Base-by-base conservation (phyloP, 2,797 vertebrate species). In the Coreius guichenoti region DNA sequence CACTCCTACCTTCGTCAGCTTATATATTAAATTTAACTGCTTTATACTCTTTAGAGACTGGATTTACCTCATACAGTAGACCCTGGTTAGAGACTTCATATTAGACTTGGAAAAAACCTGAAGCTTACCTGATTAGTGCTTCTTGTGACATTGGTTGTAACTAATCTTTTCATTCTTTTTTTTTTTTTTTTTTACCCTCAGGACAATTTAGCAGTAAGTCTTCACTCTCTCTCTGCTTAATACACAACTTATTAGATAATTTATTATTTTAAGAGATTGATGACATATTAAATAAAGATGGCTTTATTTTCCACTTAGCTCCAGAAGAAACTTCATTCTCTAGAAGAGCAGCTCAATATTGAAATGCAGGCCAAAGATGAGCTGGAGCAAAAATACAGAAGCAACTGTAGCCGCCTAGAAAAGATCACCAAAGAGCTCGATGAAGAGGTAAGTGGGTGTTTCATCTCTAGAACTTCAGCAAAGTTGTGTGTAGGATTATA, bases 361-460 rank as follows among this genome's bases (percentile, higher is more conserved):
- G 97, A 99, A 92, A 94, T 97, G 85, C 98, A 98, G 93, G 93
- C 94, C 92, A 98, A 96, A 95, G 97, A 98, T 65, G 98, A 99
- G 47, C 75, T 98, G 13, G 98, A 99, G 86, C 96, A 95, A 88
- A 96, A 95, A 86, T 91, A 47, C 93, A 99, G 98, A 93, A 94
- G 94, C 87, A 88, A 95, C 91, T 95, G 87, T 29, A 90, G 85
- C 91, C 98, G 98, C 54, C 91, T 99, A 54, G 98, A 99, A 92
- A 99, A 98, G 91, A 92, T 96, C 89, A 92, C 94, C 80, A 99
- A 98, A 95, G 98, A 99, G 54, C 95, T 99, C 0, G 98, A 99
- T 92, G 98, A 99, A 89, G 98, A 99, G 97, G 98, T 99, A 58
- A 87, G 89, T 26, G 43, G 67, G 67, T 56, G 23, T 23, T 45